Evolutionary conservation across 2,888 invertebrate genomes (phyloP), one percentile per base, ranked within the genome.

Genomic region (Sphinx pinastri): DNA sequence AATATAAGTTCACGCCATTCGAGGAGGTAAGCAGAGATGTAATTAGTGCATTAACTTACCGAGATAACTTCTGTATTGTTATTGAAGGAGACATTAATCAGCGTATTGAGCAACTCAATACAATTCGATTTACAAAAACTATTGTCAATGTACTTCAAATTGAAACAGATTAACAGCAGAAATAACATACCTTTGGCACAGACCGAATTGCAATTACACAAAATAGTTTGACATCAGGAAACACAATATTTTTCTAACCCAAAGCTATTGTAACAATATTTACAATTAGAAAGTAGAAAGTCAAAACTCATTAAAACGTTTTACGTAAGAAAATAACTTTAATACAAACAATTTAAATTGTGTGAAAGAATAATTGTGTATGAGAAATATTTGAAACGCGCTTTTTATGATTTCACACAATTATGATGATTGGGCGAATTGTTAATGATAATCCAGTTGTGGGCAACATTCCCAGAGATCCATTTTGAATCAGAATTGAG

Each of bases 251-350:
- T 63, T 47, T 47, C 49, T 63, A 16, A 49, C 7, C 14, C 63
- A 60, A 63, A 63, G 63, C 63, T 19, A 47, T 63, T 63, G 63
- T 63, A 49, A 49, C 63, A 63, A 63, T 63, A 63, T 63, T 63
- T 63, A 63, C 63, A 63, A 63, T 63, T 63, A 63, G 63, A 63
- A 63, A 63, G 63, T 63, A 63, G 63, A 63, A 63, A 63, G 63
- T 63, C 49, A 47, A 63, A 63, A 63, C 63, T 49, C 63, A 63
- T 63, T 63, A 63, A 57, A 63, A 16, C 63, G 49, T 63, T 49
- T 60, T 60, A 47, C 54, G n/a, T 54, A 63, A 63, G 63, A 63
- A 49, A 63, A 63, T 63, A 63, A 63, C 47, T 63, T 31, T 63
- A 63, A 63, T 49, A 49, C 49, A 63, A 63, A 63, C n/a, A 63